Evolutionary conservation across 2,888 invertebrate species (phyloP).

Genomic region (Vesta saturnalis): DNA sequence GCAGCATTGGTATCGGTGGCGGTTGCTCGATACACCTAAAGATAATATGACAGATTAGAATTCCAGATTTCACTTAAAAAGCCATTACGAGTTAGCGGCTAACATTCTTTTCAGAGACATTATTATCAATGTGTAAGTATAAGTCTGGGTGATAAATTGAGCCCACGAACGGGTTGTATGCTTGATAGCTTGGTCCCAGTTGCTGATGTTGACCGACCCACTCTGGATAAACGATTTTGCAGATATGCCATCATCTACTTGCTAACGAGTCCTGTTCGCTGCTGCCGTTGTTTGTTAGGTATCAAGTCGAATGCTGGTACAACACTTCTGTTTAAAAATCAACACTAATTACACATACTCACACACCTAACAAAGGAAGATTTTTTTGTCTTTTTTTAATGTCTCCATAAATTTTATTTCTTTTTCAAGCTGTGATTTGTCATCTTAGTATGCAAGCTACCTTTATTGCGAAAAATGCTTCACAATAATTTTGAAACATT

Average conservation of each 20-base stretch:
- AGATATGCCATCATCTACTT: conserved; percentile 31
- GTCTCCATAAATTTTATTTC: too few species aligned
- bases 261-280: not conserved
- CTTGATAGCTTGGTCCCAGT: conserved; percentile 41
- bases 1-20: conserved; percentile 40
- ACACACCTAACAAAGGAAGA: too few species aligned
- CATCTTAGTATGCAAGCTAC: too few species aligned
- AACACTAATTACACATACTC: too few species aligned
- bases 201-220: conserved; percentile 39
- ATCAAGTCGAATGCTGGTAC: too few species aligned
- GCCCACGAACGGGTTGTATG: conserved; percentile 47
- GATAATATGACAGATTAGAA: conserved; percentile 55
- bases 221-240: conserved; percentile 27
- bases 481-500: too few species aligned
- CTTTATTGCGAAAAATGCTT: too few species aligned
- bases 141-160: conserved; percentile 52
- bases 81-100: conserved; percentile 53
- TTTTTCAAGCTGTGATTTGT: too few species aligned
- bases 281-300: too few species aligned
- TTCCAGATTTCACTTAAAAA: conserved; percentile 57
- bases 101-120: conserved; percentile 50
- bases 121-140: conserved; percentile 49
- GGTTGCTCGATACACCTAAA: conserved; percentile 37
- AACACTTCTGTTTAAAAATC: too few species aligned
- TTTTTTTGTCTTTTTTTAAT: too few species aligned